These are phyloP conservation scores for Lasaia peninsularis DNA, from an alignment of 1,140 invertebrate species.

Conservation along the genomic window DNA sequence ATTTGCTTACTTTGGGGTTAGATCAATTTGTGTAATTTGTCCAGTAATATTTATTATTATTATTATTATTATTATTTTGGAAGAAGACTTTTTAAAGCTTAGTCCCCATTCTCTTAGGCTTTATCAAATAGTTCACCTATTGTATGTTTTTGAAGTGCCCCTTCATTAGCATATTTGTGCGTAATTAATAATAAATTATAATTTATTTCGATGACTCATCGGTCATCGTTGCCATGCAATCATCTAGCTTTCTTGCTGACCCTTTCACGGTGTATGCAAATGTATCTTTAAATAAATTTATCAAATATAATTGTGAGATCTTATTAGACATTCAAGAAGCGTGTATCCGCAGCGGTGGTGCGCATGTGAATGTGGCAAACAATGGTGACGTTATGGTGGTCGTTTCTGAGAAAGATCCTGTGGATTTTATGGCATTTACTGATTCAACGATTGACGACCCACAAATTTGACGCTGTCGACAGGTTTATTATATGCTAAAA, in stretches of 20 bases:
- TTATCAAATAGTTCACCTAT: too few species aligned
- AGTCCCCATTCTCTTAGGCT: constrained; percentile 34
- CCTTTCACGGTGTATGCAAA: constrained; percentile 68
- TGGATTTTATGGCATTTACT: constrained; percentile 65
- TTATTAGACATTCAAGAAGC: constrained; percentile 63
- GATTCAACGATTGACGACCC: constrained; percentile 51
- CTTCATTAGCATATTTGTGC: too few species aligned
- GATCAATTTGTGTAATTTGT: too few species aligned
- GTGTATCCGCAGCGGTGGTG: constrained; percentile 59
- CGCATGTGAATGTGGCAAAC: constrained; percentile 62
- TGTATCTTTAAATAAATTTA: constrained; percentile 71
- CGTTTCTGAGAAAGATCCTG: constrained; percentile 64
- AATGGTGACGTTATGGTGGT: constrained; percentile 70
- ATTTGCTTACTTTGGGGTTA: too few species aligned
- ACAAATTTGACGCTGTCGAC: constrained; percentile 48
- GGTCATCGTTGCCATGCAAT: constrained; percentile 10
- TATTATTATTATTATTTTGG: too few species aligned
- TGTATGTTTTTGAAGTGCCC: too few species aligned
- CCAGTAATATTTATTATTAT: too few species aligned
- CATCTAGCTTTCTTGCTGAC: constrained; percentile 52
- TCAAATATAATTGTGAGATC: constrained; percentile 76
- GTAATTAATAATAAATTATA: too few species aligned
- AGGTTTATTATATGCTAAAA: constrained; percentile 19
- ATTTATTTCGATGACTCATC: background rate
- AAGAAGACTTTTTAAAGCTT: too few species aligned